Percentiles rank a stretch among this genome's conserved stretches.
These are phyloP conservation scores for Lamprotornis superbus DNA, from an alignment of 2,113 vertebrate genomes.

Conservation along the genomic window DNA sequence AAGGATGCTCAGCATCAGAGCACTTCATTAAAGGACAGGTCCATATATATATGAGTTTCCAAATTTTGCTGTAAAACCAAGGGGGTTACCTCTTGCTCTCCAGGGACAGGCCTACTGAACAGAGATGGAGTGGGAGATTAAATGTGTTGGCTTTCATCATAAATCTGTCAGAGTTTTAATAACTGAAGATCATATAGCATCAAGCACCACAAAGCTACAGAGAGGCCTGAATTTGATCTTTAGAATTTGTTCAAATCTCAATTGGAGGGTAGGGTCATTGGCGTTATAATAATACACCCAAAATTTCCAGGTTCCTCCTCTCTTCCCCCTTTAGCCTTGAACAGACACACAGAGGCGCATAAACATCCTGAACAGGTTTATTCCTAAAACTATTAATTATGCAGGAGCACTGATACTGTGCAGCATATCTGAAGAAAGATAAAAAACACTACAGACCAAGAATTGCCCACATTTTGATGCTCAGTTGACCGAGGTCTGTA, in stretches of 20 bases:
- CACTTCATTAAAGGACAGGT: background rate
- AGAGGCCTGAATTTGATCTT: background rate
- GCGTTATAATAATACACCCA: background rate
- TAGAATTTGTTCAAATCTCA: background rate
- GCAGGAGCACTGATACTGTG: background rate
- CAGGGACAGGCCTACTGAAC: background rate
- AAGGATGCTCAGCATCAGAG: background rate
- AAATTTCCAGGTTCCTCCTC: background rate
- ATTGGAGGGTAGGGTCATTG: background rate
- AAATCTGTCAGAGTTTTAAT: background rate
- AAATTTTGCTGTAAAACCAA: background rate
- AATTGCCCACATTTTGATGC: background rate
- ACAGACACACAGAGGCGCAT: background rate
- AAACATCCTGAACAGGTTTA: background rate
- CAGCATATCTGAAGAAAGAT: background rate
- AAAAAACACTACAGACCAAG: background rate
- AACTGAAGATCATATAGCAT: background rate
- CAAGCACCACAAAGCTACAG: background rate
- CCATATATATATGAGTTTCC: background rate
- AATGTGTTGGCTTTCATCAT: background rate
- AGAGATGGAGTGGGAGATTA: background rate
- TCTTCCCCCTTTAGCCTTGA: background rate
- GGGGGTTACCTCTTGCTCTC: background rate
- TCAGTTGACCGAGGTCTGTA: background rate
- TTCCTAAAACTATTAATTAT: background rate